Base-by-base conservation (phyloP, 1,140 invertebrate genomes). In the Leptinotarsa lineolata region DNA sequence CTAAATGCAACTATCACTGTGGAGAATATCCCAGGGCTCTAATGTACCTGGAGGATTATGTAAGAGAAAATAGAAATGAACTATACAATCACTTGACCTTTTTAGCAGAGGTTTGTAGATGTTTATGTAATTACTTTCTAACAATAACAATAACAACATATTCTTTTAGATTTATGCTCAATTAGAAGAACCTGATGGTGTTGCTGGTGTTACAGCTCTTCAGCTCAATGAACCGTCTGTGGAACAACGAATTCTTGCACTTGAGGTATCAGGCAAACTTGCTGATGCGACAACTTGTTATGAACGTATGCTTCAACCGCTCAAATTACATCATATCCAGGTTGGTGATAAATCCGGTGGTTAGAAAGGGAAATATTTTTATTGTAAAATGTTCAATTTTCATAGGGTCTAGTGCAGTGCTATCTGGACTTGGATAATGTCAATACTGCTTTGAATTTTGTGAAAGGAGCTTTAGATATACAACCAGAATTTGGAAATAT, bases 211-310 rank as follows among this genome's bases (percentile, higher is more conserved):
- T 0, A 85, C 92, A 72, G 89, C 90, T 16, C 86, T 90, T 59
- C 90, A 91, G 77, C 84, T 89, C 73, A 87, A 87, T 2, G 90
- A 91, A 79, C 91, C 92, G 20, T 90, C 90, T 2, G 82, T 93
- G 6, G 89, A 90, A 59, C 90, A 94, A 79, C 85, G 91, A 74
- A 90, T 94, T 70, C 81, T 94, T 6, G 89, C 90, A 6, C 91
- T 94, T 80, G 90, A 93, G 78, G 88, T 93, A 4, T 90, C 89
- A 15, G 92, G 92, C 5, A 87, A 92, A 60, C 83, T 92, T 58
- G 87, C 93, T 83, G 92, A 94, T 78, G 92, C 92, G 15, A 90
- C 91, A 4, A 88, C 90, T 2, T 93, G 92, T 77, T 94, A 94
- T 81, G 92, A 94, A 83, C 87, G 89, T 73, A 84, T 94, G 44